phyloP scores from a whole-genome alignment of 2,797 vertebrate species.

The Austrolebias charrua region DNA sequence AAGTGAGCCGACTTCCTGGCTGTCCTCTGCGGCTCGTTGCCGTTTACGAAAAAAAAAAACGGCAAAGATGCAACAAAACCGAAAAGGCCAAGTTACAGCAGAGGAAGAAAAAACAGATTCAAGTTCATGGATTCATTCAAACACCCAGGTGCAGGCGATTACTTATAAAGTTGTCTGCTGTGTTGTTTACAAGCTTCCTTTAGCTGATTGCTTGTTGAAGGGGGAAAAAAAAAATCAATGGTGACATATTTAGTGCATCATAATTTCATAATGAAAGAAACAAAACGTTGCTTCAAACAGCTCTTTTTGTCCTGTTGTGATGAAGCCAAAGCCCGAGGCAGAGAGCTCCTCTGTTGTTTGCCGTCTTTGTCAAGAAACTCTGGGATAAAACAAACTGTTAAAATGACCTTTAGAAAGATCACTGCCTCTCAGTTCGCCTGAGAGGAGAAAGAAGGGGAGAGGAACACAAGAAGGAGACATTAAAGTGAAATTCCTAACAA shows the following conservation, averaged over 20 bases:
- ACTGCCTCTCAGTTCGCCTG: slow-evolving; percentile 54
- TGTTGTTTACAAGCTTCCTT: slow-evolving; percentile 28
- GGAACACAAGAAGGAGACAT: slow-evolving; percentile 56
- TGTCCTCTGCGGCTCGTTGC: slow-evolving; percentile 31
- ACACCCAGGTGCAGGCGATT: slow-evolving; percentile 35
- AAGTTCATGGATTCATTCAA: slow-evolving; percentile 32
- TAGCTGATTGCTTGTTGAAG: slow-evolving; percentile 26
- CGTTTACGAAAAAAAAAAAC: slow-evolving; percentile 37
- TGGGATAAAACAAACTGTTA: slow-evolving; percentile 70
- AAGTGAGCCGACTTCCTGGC: slow-evolving; percentile 24
- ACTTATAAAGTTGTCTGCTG: slow-evolving; percentile 38
- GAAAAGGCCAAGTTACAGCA: slow-evolving; percentile 51
- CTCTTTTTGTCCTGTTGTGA: slow-evolving; percentile 36
- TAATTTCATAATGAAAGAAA: slow-evolving; percentile 42
- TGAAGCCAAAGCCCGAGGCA: slow-evolving; percentile 56
- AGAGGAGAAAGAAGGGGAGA: slow-evolving; percentile 36
- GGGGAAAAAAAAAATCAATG: slow-evolving; percentile 11
- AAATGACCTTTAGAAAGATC: slow-evolving; percentile 78
- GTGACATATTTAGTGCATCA: slow-evolving; percentile 28
- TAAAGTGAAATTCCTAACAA: slow-evolving; percentile 67
- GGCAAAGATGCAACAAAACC: slow-evolving; percentile 19
- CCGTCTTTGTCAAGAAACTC: slow-evolving; percentile 63
- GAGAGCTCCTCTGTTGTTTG: slow-evolving; percentile 56
- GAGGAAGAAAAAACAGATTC: slow-evolving; percentile 17
- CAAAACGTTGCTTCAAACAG: slow-evolving; percentile 16